These are phyloP conservation scores for Antrozous pallidus DNA, from an alignment of 2,797 vertebrate genomes.

Conservation along the genomic window DNA sequence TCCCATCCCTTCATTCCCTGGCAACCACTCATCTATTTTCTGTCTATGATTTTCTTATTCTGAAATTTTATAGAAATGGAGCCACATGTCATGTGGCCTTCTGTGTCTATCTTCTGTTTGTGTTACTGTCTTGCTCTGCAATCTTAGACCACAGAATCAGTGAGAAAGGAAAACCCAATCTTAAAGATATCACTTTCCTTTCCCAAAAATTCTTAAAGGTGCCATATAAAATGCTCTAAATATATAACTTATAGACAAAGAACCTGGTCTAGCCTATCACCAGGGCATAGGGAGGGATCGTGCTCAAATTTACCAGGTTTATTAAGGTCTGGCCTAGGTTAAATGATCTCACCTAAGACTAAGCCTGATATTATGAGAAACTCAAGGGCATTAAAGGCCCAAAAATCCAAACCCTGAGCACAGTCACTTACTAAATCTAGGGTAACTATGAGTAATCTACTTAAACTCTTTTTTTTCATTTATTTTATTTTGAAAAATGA, in stretches of 20 bases:
- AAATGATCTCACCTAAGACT: not conserved
- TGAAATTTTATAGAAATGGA: slow-evolving; percentile 2
- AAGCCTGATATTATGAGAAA: not conserved
- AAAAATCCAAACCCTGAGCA: not conserved
- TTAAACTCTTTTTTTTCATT: not conserved
- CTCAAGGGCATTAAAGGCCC: not conserved
- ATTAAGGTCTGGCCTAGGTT: not conserved
- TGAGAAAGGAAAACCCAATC: not conserved
- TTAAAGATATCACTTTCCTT: not conserved
- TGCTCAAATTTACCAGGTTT: not conserved
- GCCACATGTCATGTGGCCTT: not conserved
- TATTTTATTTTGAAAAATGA: not conserved
- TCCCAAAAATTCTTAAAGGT: not conserved
- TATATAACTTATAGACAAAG: not conserved
- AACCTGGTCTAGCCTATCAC: not conserved
- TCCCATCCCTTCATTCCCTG: not conserved
- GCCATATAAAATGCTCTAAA: not conserved
- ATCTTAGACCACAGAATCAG: not conserved
- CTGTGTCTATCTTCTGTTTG: not conserved
- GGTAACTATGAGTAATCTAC: not conserved
- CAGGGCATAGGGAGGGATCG: not conserved
- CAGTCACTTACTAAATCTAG: not conserved
- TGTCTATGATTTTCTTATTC: not conserved
- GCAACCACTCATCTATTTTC: not conserved
- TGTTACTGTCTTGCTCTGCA: not conserved